These are phyloP conservation scores for Cynopterus sphinx DNA, from an alignment of 2,797 vertebrate species.

Conservation along the genomic window DNA sequence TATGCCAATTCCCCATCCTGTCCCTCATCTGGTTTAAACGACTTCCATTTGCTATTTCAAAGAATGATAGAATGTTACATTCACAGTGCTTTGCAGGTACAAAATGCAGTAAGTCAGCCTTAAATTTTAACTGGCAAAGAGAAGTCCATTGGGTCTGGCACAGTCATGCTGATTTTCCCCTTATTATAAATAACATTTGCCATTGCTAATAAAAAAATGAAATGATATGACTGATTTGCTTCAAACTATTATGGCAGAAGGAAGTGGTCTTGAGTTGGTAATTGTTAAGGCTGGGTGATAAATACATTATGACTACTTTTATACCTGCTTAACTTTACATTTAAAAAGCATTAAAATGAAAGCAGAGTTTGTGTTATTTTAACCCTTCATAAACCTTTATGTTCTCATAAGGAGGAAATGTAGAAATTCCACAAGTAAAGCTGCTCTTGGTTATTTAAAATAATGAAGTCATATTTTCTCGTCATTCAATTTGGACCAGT, in stretches of 20 bases:
- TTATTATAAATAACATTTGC: conserved; percentile 85
- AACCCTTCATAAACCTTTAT: conserved; percentile 80
- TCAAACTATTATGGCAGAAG: background rate
- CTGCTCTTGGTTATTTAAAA: conserved; percentile 59
- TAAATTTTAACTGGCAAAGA: conserved; percentile 84
- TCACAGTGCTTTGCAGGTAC: conserved; percentile 85
- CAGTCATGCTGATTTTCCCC: conserved; percentile 70
- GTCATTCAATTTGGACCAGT: conserved; percentile 46
- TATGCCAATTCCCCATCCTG: conserved; percentile 84
- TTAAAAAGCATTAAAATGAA: conserved; percentile 8
- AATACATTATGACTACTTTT: background rate
- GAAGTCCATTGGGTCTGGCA: conserved; percentile 80
- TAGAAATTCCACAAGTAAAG: conserved; percentile 55
- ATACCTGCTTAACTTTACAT: background rate
- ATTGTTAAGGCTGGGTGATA: background rate
- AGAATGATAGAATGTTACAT: conserved; percentile 83
- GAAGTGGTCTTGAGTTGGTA: background rate
- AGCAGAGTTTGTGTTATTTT: conserved; percentile 79
- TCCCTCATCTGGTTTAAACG: conserved; percentile 88
- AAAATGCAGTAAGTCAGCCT: conserved; percentile 78
- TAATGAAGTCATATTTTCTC: conserved; percentile 62
- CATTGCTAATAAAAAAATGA: conserved; percentile 64
- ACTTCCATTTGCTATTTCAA: conserved; percentile 88
- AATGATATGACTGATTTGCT: conserved; percentile 3
- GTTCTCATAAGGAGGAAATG: conserved; percentile 58